These are phyloP conservation scores for Prionace glauca DNA, from an alignment of 2,797 vertebrate genomes.

Conservation along the genomic window DNA sequence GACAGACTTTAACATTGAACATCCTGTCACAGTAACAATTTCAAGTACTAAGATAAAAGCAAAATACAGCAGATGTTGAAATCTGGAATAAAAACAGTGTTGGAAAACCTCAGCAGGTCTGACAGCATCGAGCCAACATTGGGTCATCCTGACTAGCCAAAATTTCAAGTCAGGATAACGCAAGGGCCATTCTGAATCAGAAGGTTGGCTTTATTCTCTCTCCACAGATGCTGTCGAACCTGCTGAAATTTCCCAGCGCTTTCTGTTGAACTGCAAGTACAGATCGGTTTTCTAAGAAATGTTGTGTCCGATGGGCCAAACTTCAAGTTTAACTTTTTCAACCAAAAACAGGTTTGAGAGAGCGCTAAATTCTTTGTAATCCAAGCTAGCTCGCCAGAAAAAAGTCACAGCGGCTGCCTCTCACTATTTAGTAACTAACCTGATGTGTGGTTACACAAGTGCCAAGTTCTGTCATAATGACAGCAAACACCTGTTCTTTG, in stretches of 20 bases:
- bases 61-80: too few relatives aligned
- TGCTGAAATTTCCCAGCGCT: too few relatives aligned
- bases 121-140: too few relatives aligned
- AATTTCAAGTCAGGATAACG: too few relatives aligned
- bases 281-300: not conserved
- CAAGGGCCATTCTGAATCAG: too few relatives aligned
- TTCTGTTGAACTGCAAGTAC: not conserved
- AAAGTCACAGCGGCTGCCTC: not conserved
- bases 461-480: not conserved
- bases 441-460: not conserved
- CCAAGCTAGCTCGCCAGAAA: not conserved
- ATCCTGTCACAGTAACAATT: not conserved
- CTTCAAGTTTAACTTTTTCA: not conserved
- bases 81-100: too few relatives aligned
- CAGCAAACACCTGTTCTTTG: not conserved
- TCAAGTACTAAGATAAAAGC: not conserved
- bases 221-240: too few relatives aligned
- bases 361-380: not conserved
- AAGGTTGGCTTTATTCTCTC: too few relatives aligned
- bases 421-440: not conserved
- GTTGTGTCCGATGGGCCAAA: not conserved
- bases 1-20: not conserved
- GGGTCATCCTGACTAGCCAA: too few relatives aligned
- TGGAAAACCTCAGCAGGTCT: too few relatives aligned
- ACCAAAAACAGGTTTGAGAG: not conserved